Percentiles rank a stretch among this genome's conserved stretches.
Conservation (phyloP, 2,797 vertebrate genomes). For the Sciurus vulgaris region DNA sequence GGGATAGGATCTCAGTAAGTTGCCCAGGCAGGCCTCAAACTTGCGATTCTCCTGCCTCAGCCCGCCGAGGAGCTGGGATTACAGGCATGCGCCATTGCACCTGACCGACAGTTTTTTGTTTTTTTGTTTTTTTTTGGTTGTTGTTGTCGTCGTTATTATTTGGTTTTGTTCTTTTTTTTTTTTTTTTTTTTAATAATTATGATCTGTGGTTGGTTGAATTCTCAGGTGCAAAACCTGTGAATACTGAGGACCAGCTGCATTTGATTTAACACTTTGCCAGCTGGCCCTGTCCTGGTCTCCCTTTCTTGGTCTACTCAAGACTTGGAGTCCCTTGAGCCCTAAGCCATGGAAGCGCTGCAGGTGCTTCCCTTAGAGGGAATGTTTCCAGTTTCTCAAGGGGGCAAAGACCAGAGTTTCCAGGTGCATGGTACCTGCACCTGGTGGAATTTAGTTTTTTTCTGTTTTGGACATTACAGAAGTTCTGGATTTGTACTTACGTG, state of each 20-base stretch:
- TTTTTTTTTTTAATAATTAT: no score
- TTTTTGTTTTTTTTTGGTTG: background rate
- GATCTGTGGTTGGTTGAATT: background rate
- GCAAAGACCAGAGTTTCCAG: background rate
- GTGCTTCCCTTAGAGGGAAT: background rate
- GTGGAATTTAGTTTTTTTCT: background rate
- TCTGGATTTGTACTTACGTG: background rate
- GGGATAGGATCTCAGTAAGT: background rate
- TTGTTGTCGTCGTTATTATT: no score
- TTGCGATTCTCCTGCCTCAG: background rate
- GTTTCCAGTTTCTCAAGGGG: background rate
- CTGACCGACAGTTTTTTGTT: background rate
- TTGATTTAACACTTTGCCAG: background rate
- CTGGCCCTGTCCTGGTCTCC: background rate
- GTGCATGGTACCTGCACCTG: no score
- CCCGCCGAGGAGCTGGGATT: background rate
- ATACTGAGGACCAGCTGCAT: background rate
- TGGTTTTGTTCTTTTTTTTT: no score
- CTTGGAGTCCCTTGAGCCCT: background rate
- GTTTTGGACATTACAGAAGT: background rate
- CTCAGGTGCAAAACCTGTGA: background rate
- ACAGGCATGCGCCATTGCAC: background rate
- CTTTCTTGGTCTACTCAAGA: rapidly evolving
- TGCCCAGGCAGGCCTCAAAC: background rate
- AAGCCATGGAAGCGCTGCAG: background rate